Base-by-base conservation (phyloP, 2,888 invertebrate species). In the Eilema caniola region DNA sequence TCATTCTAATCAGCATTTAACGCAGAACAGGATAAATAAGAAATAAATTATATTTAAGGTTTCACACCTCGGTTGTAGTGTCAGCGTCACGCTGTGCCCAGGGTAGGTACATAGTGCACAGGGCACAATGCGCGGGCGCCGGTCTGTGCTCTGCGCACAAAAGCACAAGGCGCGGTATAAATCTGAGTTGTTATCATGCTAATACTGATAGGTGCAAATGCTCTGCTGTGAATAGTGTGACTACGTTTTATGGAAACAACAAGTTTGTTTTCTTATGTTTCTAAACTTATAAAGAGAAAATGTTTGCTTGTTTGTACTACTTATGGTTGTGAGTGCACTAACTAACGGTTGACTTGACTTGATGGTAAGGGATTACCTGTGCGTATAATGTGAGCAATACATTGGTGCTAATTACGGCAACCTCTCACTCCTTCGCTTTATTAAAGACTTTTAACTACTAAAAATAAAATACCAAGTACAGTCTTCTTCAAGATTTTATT, bases 31-130 rank as follows among this genome's bases (percentile, higher is more conserved):
- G 70, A 75, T 80, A 75, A 75, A 75, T 77, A 65, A 68, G 63
- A 60, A n/a, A 78, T 81, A 75, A 78, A 80, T 82, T 76, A 78
- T 76, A 73, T 67, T 82, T 74, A 80, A 23, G 37, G 28, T 57
- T 33, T 16, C 47, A 28, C 63, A 59, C 62, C 62, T 23, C 23
- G 64, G 57, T 65, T 60, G 24, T 23, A 56, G 41, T 67, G 67
- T 53, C 10, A 14, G 63, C 47, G 63, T 63, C 72, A 70, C 59
- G 72, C 62, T 67, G 63, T 24, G 72, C 61, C 5, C 16, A 24
- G n/a, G n/a, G n/a, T n/a, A n/a, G n/a, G 16, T 23, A 2, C 33
- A 14, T 12, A 23, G 57, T 65, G 16, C 14, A 67, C 16, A 33
- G 24, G 16, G 23, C 11, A 78, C 64, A 70, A 72, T 66, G 69